Evolutionary conservation across 2,888 invertebrate genomes (phyloP).

Genomic region (Acanthoscelides obtectus): DNA sequence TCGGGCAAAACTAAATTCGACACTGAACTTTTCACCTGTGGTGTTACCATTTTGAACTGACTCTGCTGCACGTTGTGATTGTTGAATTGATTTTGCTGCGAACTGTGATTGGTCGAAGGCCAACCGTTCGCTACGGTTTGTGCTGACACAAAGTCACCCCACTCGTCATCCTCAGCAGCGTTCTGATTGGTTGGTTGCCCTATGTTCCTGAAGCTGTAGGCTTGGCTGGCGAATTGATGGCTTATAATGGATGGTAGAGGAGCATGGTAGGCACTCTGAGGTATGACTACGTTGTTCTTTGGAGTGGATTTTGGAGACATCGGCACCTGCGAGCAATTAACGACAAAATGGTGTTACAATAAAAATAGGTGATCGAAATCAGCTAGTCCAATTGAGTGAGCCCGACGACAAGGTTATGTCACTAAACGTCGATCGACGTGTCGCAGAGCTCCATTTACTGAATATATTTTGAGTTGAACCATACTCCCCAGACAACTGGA

Average conservation of each 20-base stretch:
- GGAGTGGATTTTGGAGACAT: slow-evolving; percentile 15
- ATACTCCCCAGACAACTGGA: too few relatives aligned
- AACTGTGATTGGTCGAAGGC: background rate
- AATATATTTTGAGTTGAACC: too few relatives aligned
- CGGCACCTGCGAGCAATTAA: slow-evolving; percentile 9
- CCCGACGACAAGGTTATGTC: too few relatives aligned
- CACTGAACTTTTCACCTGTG: slow-evolving; percentile 26
- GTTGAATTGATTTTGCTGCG: slow-evolving; percentile 2
- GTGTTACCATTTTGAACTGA: slow-evolving; percentile 8
- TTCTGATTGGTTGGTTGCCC: background rate
- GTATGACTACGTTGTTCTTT: slow-evolving; percentile 12
- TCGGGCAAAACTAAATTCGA: slow-evolving; percentile 53
- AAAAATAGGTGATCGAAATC: too few relatives aligned
- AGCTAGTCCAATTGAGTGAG: too few relatives aligned
- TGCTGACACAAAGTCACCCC: slow-evolving; percentile 54
- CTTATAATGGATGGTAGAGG: slow-evolving; percentile 38
- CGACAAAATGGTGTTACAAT: too few relatives aligned
- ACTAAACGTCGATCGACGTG: too few relatives aligned
- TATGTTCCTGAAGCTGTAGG: slow-evolving; percentile 18
- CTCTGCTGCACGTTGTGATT: slow-evolving; percentile 1
- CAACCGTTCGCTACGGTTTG: slow-evolving; percentile 20
- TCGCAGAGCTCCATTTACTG: too few relatives aligned
- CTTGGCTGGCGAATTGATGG: slow-evolving; percentile 34
- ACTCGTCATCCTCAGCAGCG: slow-evolving; percentile 48
- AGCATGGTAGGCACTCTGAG: slow-evolving; percentile 8